phyloP scores from a whole-genome alignment of 2,888 invertebrate genomes.

The Chrysolina americana region DNA sequence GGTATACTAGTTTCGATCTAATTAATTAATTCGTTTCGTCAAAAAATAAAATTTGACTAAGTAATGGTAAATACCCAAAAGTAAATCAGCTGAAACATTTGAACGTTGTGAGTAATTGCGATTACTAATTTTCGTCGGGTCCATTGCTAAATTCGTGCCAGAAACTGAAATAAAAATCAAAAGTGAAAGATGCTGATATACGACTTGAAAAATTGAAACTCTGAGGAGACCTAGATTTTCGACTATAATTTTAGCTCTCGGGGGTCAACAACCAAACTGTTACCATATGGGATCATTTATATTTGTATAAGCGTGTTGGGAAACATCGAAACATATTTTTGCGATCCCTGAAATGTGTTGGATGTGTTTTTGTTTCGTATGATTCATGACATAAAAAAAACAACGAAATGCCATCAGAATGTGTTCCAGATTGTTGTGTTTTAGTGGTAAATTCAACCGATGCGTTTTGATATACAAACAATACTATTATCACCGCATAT shows the following conservation, averaged over 20 bases:
- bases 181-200: conserved; percentile 39
- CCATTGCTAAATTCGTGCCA: conserved; percentile 32
- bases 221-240: conserved; percentile 48
- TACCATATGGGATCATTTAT: conserved; percentile 47
- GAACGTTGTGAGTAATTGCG: neutral
- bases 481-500: neutral
- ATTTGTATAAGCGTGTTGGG: neutral
- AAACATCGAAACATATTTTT: conserved; percentile 16
- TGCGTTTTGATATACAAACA: neutral
- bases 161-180: conserved; percentile 38
- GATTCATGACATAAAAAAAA: neutral
- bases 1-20: no score
- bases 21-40: no score
- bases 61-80: neutral
- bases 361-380: conserved; percentile 6
- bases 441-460: neutral
- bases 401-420: neutral
- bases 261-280: conserved; percentile 47
- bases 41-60: no score
- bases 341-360: neutral
- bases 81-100: neutral
- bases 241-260: conserved; percentile 43
- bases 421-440: neutral
- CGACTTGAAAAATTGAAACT: conserved; percentile 38
- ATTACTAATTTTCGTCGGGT: conserved; percentile 31